phyloP scores from a whole-genome alignment of 2,113 vertebrate genomes.

The Alligator sinensis region DNA sequence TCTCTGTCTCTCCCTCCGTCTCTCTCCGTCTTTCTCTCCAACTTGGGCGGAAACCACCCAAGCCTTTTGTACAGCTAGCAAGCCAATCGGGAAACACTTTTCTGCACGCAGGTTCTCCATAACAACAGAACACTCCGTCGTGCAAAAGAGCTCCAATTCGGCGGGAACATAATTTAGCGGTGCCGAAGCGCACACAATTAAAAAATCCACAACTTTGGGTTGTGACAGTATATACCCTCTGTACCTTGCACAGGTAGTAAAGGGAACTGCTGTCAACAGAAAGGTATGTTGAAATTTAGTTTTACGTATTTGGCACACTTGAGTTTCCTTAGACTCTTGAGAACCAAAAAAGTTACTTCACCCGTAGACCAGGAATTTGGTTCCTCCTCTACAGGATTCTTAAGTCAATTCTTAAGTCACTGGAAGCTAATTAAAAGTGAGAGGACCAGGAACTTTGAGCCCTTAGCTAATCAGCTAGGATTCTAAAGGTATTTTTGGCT shows the following conservation, averaged over 20 bases:
- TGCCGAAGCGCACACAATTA: no score
- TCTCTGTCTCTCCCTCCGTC: no score
- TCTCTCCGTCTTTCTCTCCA: no score
- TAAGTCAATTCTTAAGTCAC: background rate
- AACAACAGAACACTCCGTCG: no score
- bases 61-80: no score
- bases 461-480: background rate
- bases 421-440: background rate
- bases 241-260: background rate
- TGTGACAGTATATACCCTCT: background rate
- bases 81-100: no score
- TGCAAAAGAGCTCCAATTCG: no score
- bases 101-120: no score
- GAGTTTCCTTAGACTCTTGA: fast-evolving
- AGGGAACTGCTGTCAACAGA: background rate
- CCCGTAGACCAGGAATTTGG: background rate
- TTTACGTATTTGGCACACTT: background rate
- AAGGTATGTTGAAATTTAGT: fast-evolving
- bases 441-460: fast-evolving
- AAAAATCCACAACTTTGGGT: no score
- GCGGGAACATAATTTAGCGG: no score
- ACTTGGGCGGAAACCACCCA: no score
- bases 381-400: background rate
- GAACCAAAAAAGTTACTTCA: background rate
- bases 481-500: no score